A percentile compares a stretch with the other conserved stretches of the same genome.
These are phyloP conservation scores for Copsychus sechellarum DNA, from an alignment of 2,113 vertebrate genomes.

Conservation along the genomic window DNA sequence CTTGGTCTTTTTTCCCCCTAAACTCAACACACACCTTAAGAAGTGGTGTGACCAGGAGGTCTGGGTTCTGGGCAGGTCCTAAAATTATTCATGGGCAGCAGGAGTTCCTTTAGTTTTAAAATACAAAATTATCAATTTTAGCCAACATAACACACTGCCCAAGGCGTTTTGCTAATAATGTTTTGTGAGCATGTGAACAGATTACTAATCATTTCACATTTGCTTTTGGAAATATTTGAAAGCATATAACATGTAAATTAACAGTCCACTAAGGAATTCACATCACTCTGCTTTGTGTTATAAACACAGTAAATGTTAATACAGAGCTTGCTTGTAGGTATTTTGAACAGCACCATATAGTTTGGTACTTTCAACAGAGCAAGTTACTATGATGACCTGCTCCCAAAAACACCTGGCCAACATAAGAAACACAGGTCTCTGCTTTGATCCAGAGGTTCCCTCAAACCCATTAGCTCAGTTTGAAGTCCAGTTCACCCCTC, in stretches of 20 bases:
- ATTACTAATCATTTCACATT: conserved; percentile 72
- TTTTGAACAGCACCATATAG: not conserved
- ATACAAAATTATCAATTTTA: conserved; percentile 53
- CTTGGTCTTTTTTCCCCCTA: not conserved
- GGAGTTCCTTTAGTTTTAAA: conserved; percentile 2
- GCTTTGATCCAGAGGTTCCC: not conserved
- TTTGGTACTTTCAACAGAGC: not conserved
- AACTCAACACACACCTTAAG: not conserved
- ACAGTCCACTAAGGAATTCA: conserved; percentile 81
- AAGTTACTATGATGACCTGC: not conserved
- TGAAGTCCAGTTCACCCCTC: not conserved
- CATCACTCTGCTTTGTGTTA: conserved; percentile 67
- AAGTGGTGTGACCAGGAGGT: not conserved
- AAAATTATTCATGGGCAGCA: not conserved
- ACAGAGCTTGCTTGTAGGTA: conserved; percentile 58
- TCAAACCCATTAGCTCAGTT: not conserved
- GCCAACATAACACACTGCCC: conserved; percentile 49
- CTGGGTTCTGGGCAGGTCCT: not conserved
- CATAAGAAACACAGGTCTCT: not conserved
- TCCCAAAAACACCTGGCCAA: not conserved
- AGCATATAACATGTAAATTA: conserved; percentile 74
- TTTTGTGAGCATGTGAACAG: conserved; percentile 57
- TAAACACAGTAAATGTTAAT: conserved; percentile 73
- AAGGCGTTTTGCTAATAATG: conserved; percentile 73
- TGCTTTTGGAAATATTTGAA: conserved; percentile 73